Conservation (phyloP, 2,113 vertebrate species). For the Syngnathus typhle region DNA sequence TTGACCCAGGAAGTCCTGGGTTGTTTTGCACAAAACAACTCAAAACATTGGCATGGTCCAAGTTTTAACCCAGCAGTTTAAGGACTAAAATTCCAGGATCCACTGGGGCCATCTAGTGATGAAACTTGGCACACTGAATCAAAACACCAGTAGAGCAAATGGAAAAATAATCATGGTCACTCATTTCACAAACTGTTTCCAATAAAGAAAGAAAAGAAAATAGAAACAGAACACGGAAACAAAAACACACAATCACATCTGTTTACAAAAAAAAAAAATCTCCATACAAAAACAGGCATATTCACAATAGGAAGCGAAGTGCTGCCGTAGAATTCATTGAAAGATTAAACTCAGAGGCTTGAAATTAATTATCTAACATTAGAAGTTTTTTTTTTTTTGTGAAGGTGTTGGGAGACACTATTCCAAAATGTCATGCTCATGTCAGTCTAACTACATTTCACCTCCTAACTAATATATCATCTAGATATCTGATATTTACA, state of each 20-base stretch:
- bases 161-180: conserved; percentile 46
- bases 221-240: conserved; percentile 20
- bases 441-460: conserved; percentile 1
- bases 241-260: conserved; percentile 33
- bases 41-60: no score
- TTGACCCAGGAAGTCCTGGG: no score
- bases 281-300: conserved; percentile 39
- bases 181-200: conserved; percentile 23
- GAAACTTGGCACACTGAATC: not conserved
- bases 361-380: not conserved
- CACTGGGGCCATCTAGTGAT: conserved; percentile 36
- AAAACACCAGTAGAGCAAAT: conserved; percentile 27
- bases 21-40: no score
- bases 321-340: conserved; percentile 20
- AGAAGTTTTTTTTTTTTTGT: not conserved
- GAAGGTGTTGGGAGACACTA: conserved; percentile 2
- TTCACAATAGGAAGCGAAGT: conserved; percentile 58
- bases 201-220: conserved; percentile 15
- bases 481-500: conserved; percentile 32
- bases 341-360: not conserved
- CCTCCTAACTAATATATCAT: not conserved
- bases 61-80: no score
- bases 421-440: conserved; percentile 14
- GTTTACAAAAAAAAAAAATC: conserved; percentile 51
- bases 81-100: not conserved